Conservation (phyloP, 2,888 invertebrate species). For the Temnothorax ravouxi region DNA sequence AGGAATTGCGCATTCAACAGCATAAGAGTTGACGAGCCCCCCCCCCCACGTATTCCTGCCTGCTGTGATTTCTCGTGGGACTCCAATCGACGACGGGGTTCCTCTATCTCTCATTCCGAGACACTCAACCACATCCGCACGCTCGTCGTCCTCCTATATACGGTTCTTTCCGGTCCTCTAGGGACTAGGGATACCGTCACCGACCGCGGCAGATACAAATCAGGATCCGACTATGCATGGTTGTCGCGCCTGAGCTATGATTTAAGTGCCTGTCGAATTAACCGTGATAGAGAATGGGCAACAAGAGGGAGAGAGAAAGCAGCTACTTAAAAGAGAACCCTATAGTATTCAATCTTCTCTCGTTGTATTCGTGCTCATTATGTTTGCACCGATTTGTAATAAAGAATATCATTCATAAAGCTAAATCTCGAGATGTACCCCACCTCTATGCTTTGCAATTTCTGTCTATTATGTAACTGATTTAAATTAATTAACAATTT, state of each 20-base stretch:
- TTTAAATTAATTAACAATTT: not conserved
- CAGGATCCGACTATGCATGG: constrained; percentile 63
- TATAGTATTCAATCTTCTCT: not conserved
- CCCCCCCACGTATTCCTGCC: constrained; percentile 63
- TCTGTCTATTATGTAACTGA: not conserved
- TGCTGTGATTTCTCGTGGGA: constrained; percentile 77
- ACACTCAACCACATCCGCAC: constrained; percentile 34
- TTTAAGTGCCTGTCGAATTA: constrained; percentile 71
- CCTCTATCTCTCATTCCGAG: constrained; percentile 52
- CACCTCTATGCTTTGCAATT: not conserved
- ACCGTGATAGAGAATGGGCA: constrained; percentile 39
- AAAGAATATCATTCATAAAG: not conserved
- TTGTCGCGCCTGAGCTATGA: constrained; percentile 50
- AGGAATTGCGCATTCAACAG: constrained; percentile 73
- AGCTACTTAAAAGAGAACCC: not conserved
- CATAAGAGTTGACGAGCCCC: constrained; percentile 72
- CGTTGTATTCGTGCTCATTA: not conserved
- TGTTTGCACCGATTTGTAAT: not conserved
- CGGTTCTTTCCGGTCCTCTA: constrained; percentile 50
- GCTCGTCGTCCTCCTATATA: constrained; percentile 48
- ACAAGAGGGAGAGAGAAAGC: not conserved
- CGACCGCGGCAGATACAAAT: constrained; percentile 68
- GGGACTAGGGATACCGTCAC: constrained; percentile 47
- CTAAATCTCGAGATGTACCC: not conserved
- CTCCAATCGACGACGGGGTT: constrained; percentile 62